Evolutionary conservation across 2,797 vertebrate genomes (phyloP).

Genomic region (Geotrypetes seraphini): DNA sequence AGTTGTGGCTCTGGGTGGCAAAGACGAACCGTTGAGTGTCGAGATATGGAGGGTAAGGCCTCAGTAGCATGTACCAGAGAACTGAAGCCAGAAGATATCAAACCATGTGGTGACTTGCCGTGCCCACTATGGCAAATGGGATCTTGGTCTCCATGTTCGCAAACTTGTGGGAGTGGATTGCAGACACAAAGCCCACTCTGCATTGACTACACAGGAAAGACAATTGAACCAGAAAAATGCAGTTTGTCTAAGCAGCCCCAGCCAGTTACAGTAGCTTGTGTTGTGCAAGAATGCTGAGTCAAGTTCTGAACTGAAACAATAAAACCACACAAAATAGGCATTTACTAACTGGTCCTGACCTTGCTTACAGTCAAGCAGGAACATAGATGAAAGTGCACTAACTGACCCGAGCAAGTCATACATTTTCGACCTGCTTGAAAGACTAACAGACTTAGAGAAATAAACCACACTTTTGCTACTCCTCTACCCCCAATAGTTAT

Average conservation of each 20-base stretch:
- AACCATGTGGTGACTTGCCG: constrained; percentile 70
- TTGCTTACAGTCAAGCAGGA: constrained; percentile 28
- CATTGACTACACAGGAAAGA: constrained; percentile 62
- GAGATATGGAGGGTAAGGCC: constrained; percentile 56
- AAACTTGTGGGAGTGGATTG: constrained; percentile 63
- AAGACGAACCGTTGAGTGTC: constrained; percentile 75
- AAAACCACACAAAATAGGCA: constrained; percentile 3
- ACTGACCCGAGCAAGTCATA: constrained; percentile 26
- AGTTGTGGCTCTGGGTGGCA: constrained; percentile 87
- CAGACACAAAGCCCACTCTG: constrained; percentile 61
- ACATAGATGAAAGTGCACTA: constrained; percentile 39
- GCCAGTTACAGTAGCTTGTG: constrained; percentile 37
- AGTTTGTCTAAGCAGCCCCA: constrained; percentile 49
- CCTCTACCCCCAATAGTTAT: too few species aligned
- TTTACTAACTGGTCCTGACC: constrained; percentile 24
- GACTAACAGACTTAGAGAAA: constrained; percentile 30
- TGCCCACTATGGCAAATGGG: constrained; percentile 81
- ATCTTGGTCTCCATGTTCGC: constrained; percentile 73
- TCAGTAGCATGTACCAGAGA: constrained; percentile 64
- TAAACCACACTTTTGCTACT: constrained; percentile 60
- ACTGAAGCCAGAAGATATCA: constrained; percentile 74
- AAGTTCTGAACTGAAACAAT: neutral
- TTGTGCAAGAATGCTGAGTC: constrained; percentile 65
- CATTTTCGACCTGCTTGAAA: constrained; percentile 25
- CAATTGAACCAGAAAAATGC: constrained; percentile 58